Conservation (phyloP, 2,797 vertebrate species). For the Urophycis tenuis region DNA sequence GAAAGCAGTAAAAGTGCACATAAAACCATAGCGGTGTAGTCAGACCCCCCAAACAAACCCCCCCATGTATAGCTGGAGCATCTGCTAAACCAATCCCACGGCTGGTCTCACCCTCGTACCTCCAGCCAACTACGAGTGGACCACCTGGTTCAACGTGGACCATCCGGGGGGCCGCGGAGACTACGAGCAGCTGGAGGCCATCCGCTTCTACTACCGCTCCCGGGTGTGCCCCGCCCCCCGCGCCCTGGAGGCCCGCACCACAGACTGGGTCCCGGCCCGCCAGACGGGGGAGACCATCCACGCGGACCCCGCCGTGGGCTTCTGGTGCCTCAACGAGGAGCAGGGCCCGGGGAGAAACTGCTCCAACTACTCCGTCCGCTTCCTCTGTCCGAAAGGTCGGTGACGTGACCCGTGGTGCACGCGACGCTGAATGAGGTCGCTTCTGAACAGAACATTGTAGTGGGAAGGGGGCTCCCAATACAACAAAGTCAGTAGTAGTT, state of each 20-base stretch:
- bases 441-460: background rate
- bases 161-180: conserved; percentile 85
- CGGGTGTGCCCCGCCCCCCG: conserved; percentile 73
- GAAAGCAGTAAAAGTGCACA: background rate
- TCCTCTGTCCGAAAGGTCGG: conserved; percentile 77
- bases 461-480: background rate
- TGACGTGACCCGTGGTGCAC: background rate
- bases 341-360: conserved; percentile 77
- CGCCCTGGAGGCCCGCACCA: conserved; percentile 80
- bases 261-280: conserved; percentile 76
- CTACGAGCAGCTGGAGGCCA: conserved; percentile 82
- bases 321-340: conserved; percentile 87
- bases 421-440: background rate
- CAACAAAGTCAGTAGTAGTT: background rate
- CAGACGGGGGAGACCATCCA: conserved; percentile 79
- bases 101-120: background rate
- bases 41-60: background rate
- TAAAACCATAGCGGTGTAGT: background rate
- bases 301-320: conserved; percentile 73
- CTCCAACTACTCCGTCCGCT: conserved; percentile 86
- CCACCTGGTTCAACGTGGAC: conserved; percentile 88
- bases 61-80: background rate
- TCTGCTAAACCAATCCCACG: background rate
- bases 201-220: conserved; percentile 81
- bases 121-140: conserved; percentile 77